A percentile compares a stretch with the other conserved stretches of the same genome.
phyloP scores from a whole-genome alignment of 2,888 invertebrate species.

The Oconnorella tubifera region DNA sequence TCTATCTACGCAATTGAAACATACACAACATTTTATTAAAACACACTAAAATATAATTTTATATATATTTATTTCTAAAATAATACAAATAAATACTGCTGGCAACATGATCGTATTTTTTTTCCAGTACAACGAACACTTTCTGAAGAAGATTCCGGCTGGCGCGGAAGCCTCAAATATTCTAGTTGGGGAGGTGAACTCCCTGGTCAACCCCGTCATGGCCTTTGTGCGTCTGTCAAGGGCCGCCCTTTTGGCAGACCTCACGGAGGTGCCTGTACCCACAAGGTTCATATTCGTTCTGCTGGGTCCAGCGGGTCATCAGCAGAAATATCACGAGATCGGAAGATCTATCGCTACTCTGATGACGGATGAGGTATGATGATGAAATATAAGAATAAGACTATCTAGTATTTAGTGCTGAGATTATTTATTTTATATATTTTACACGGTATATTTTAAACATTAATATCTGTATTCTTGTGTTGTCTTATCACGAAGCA shows the following conservation, averaged over 20 bases:
- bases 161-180: slow-evolving; percentile 97
- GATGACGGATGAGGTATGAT: slow-evolving; percentile 96
- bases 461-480: too few relatives aligned
- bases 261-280: slow-evolving; percentile 85
- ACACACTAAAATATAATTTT: too few relatives aligned
- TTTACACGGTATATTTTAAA: too few relatives aligned
- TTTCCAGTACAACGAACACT: slow-evolving; percentile 37
- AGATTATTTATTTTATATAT: too few relatives aligned
- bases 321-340: slow-evolving; percentile 76
- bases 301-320: slow-evolving; percentile 41
- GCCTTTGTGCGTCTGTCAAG: slow-evolving; percentile 87
- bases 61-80: too few relatives aligned
- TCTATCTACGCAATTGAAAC: too few relatives aligned
- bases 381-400: too few relatives aligned
- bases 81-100: too few relatives aligned
- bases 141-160: slow-evolving; percentile 78
- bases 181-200: slow-evolving; percentile 93
- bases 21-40: too few relatives aligned
- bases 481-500: too few relatives aligned
- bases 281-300: slow-evolving; percentile 69
- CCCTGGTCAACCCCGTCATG: slow-evolving; percentile 83
- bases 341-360: slow-evolving; percentile 95
- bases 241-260: slow-evolving; percentile 83
- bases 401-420: too few relatives aligned
- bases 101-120: neutral